A percentile compares a stretch with the other conserved stretches of the same genome.
phyloP scores from a whole-genome alignment of 53 echinoderm and acorn worm species.

The Glandiceps talaboti region DNA sequence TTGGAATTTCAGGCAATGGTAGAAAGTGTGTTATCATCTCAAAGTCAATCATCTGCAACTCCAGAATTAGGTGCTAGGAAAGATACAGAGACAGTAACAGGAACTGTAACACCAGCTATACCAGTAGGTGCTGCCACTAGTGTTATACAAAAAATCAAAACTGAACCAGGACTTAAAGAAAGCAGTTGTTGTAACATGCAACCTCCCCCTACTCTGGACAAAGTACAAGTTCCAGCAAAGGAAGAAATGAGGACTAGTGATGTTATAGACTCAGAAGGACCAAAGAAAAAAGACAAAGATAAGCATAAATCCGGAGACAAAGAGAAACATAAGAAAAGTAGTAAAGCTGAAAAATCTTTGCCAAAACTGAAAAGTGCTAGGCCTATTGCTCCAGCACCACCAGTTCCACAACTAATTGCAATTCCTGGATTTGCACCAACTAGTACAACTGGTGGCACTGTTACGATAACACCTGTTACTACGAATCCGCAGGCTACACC shows the following conservation, averaged over 20 bases:
- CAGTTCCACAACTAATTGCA: constrained; percentile 76
- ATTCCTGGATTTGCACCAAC: constrained; percentile 61
- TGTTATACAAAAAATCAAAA: not conserved
- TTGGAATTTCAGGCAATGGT: not conserved
- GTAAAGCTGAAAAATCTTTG: constrained; percentile 56
- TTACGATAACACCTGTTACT: constrained; percentile 40
- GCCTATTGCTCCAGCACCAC: constrained; percentile 69
- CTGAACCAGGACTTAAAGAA: not conserved
- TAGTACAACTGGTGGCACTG: constrained; percentile 32
- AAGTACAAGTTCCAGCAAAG: constrained; percentile 18
- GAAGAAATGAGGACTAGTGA: constrained; percentile 20
- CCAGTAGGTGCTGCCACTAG: not conserved
- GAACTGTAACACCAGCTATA: not conserved
- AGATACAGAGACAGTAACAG: not conserved
- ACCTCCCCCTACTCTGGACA: constrained; percentile 2
- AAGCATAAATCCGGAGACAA: constrained; percentile 29
- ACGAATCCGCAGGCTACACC: constrained; percentile 23
- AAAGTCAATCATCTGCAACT: not conserved
- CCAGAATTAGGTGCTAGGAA: not conserved
- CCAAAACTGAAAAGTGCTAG: constrained; percentile 48
- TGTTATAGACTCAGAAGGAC: not conserved
- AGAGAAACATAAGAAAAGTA: constrained; percentile 66
- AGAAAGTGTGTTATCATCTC: not conserved
- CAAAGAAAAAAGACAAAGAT: constrained; percentile 68
- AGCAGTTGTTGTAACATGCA: not conserved